Conservation (phyloP, 2,888 invertebrate genomes). For the Synanthedon myopaeformis region DNA sequence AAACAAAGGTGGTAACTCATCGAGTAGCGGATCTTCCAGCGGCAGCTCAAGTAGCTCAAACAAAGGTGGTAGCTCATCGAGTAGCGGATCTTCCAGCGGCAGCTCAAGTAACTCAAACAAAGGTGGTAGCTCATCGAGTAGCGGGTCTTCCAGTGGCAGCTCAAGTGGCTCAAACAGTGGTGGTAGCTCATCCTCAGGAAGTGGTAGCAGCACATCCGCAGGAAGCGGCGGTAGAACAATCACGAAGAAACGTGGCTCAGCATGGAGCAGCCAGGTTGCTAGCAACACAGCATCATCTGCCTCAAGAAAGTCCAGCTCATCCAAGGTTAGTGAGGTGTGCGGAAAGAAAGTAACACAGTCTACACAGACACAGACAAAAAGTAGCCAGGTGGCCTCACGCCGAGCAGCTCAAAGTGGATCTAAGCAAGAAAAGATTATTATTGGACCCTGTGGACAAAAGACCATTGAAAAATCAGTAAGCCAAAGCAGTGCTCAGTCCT, state of each 20-base stretch:
- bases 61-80: background rate
- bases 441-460: background rate
- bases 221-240: background rate
- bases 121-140: background rate
- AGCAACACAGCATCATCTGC: background rate
- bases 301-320: background rate
- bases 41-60: background rate
- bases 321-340: background rate
- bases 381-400: background rate
- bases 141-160: background rate
- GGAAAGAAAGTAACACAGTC: background rate
- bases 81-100: too few species aligned
- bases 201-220: background rate
- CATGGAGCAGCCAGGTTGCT: background rate
- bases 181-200: background rate
- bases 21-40: background rate
- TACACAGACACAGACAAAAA: background rate
- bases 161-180: too few species aligned
- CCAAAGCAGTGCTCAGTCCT: background rate
- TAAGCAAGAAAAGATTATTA: background rate
- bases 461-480: background rate
- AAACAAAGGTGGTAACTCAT: too few species aligned
- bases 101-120: background rate
- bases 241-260: background rate
- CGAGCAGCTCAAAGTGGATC: background rate